Conservation (phyloP, 2,797 vertebrate genomes). For the Spinus pinus region DNA sequence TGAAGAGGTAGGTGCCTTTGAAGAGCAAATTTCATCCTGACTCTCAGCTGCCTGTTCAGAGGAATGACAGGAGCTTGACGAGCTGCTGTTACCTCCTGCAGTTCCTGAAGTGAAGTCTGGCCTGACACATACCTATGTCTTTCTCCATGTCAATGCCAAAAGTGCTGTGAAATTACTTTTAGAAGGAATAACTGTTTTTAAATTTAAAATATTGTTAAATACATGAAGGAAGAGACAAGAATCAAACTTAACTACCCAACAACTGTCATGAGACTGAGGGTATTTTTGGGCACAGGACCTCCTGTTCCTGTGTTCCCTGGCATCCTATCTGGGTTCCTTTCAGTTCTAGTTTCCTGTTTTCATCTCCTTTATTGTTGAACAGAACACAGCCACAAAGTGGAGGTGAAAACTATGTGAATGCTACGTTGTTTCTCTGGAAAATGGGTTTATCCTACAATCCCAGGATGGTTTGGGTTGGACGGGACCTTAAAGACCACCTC, state of each 20-base stretch:
- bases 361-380: not conserved
- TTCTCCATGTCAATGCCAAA: not conserved
- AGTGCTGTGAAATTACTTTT: not conserved
- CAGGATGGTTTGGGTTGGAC: not conserved
- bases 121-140: not conserved
- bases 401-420: not conserved
- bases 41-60: not conserved
- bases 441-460: not conserved
- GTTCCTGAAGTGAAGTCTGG: not conserved
- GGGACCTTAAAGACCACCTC: no score
- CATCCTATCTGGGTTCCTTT: not conserved
- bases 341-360: not conserved
- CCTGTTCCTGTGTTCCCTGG: not conserved
- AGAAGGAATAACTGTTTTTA: not conserved
- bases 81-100: not conserved
- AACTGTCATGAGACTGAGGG: not conserved
- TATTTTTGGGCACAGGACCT: not conserved
- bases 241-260: not conserved
- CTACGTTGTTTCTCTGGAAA: not conserved
- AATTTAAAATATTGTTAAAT: not conserved
- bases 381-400: not conserved
- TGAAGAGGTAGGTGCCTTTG: not conserved
- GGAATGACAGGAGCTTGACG: not conserved
- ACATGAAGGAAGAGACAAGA: not conserved
- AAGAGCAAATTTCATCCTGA: not conserved